Evolutionary conservation across 2,113 vertebrate genomes (phyloP), one percentile per base, ranked within the genome.

Genomic region (Ptilonorhynchus violaceus): DNA sequence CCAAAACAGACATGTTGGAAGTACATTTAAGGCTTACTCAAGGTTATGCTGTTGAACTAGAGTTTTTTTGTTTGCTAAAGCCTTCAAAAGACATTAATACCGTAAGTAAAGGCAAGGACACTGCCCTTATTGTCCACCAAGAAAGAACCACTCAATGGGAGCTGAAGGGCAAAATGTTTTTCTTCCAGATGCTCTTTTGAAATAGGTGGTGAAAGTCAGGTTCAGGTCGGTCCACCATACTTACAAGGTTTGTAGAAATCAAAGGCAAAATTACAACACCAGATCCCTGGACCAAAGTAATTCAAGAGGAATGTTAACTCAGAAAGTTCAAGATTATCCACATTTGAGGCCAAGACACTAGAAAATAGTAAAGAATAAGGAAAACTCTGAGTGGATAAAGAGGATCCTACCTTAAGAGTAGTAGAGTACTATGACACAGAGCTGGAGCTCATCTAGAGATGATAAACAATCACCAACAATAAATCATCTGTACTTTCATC

Each of bases 281-380:
- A 82, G 27, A 25, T 3, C 15, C 21, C 6, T 20, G 30, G 6
- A 83, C 17, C 7, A 15, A 90, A 60, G 16, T 18, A 33, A 69
- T 62, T 58, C 31, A 72, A 79, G 20, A 30, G 33, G 53, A 3
- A 37, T 53, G 8, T 28, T 77, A 70, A 82, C 22, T 82, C 31
- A 37, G 72, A 35, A 80, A 42, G 5, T 47, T 87, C 9, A 49
- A 46, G 28, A 22, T 14, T 35, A 7, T 18, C 19, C 19, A 42
- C 0, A 0, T 19, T 5, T 23, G 73, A 50, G 44, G 10, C 6
- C 1, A 3, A 74, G 24, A 81, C 30, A 23, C 10, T 44, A 66
- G 41, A 39, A 89, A 83, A 86, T 2, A 42, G 24, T 72, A 14
- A 72, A 69, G 46, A 79, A 53, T 10, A 31, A 50, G 30, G 12